Evolutionary conservation across 2,888 invertebrate genomes (phyloP), one percentile per base, ranked within the genome.

Genomic region (Sphaerophoria taeniata): DNA sequence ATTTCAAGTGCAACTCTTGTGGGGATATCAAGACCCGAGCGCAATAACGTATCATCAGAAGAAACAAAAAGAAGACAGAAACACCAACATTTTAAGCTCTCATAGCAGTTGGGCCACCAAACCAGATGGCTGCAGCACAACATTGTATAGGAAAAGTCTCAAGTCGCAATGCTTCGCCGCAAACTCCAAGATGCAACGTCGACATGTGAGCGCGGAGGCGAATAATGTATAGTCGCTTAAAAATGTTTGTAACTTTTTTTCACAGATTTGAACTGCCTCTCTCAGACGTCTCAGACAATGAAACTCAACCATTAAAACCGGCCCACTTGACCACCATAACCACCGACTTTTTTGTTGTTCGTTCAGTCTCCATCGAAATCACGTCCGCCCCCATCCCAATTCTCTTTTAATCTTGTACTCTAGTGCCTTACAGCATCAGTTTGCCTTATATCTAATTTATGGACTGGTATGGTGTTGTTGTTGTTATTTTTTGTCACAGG

Each of bases 311-410:
- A 85, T 85, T 80, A 85, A 60, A 81, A 80, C 34, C 85, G 14
- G 85, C 80, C 85, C 85, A 85, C 85, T 85, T 85, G 85, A 80
- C 85, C 85, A 76, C 80, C 80, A 77, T 81, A 85, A 76, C 80
- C 80, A 79, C 79, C 49, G 75, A 80, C 69, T 84, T 75, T 53
- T 65, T 60, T 24, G 2, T 39, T 39, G 43, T 60, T 9, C 12
- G 11, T 43, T 12, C 36, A 53, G 6, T 16, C 63, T 34, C 56
- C 60, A 11, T 4, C 47, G 14, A 45, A 45, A 56, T 65, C 34
- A 49, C 49, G 14, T 34, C 9, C 49, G 56, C 14, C 31, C 65
- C 33, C 55, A 24, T 24, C 69, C 75, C 60, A 47, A 61, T 47
- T 47, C 55, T 84, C 76, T 76, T 73, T 70, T 72, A 80, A 67